These are phyloP conservation scores for Echeneis naucrates DNA, from an alignment of 2,797 vertebrate species.

Conservation along the genomic window DNA sequence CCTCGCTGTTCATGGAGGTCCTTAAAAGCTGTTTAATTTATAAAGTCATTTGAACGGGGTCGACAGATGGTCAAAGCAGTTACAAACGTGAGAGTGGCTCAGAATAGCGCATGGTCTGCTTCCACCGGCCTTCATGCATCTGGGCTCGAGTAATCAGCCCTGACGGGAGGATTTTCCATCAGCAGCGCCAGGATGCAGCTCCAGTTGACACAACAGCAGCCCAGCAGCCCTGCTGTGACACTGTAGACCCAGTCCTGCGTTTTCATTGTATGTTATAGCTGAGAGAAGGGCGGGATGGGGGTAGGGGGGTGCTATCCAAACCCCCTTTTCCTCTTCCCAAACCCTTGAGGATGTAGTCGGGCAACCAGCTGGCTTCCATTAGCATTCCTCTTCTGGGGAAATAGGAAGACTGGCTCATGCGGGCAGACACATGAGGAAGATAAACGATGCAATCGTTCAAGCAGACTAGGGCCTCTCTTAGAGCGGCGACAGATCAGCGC, in stretches of 20 bases:
- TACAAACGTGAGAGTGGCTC: conserved; percentile 58
- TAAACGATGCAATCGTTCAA: conserved; percentile 72
- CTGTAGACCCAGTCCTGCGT: conserved; percentile 40
- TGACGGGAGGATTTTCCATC: conserved; percentile 72
- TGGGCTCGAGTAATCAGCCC: conserved; percentile 61
- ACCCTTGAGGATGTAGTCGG: conserved; percentile 64
- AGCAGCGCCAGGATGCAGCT: conserved; percentile 57
- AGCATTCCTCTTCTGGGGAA: conserved; percentile 78
- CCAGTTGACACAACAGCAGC: conserved; percentile 71
- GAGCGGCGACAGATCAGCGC: conserved; percentile 57
- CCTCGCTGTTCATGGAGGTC: conserved; percentile 22
- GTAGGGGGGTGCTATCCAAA: conserved; percentile 19
- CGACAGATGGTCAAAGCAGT: conserved; percentile 53
- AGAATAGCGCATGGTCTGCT: conserved; percentile 61
- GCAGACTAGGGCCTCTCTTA: conserved; percentile 55
- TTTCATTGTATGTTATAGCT: conserved; percentile 68
- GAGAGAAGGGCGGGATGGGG: conserved; percentile 36
- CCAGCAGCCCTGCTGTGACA: conserved; percentile 61
- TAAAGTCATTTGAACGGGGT: conserved; percentile 58
- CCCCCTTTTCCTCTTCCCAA: conserved; percentile 12
- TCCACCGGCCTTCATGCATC: conserved; percentile 55
- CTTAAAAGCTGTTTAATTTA: conserved; percentile 50
- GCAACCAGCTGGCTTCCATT: conserved; percentile 85
- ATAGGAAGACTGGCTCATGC: conserved; percentile 70
- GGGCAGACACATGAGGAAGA: conserved; percentile 79